phyloP scores from a whole-genome alignment of 2,888 invertebrate species.

The Dasypolia templi region DNA sequence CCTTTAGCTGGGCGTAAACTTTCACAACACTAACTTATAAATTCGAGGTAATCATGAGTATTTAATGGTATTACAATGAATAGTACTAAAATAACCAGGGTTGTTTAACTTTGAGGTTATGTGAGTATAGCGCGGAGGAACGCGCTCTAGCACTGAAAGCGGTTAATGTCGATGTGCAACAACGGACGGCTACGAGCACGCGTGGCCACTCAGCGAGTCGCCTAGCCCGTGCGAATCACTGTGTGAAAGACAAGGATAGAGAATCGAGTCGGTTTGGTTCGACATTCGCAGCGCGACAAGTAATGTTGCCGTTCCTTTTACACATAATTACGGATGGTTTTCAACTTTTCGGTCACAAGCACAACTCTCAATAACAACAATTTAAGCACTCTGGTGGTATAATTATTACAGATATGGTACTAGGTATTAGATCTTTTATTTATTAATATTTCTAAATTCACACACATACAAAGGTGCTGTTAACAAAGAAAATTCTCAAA shows the following conservation, averaged over 20 bases:
- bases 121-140: conserved; percentile 87
- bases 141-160: conserved; percentile 89
- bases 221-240: conserved; percentile 71
- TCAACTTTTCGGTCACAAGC: conserved; percentile 63
- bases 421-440: background rate
- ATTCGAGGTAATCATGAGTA: conserved; percentile 89
- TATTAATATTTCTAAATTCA: background rate
- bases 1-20: conserved; percentile 84
- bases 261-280: conserved; percentile 68
- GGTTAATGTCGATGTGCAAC: conserved; percentile 90
- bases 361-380: conserved; percentile 33
- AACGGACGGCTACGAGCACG: conserved; percentile 82
- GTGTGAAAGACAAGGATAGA: conserved; percentile 77
- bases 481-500: conserved; percentile 22
- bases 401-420: background rate
- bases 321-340: conserved; percentile 64
- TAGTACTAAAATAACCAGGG: conserved; percentile 81
- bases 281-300: conserved; percentile 71
- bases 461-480: background rate
- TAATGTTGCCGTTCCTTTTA: conserved; percentile 66
- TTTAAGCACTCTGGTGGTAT: background rate
- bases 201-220: conserved; percentile 78
- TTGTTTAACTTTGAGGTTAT: conserved; percentile 88
- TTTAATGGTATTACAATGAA: conserved; percentile 80
- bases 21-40: conserved; percentile 89